A percentile compares a stretch with the other conserved stretches of the same genome.
Evolutionary conservation across 2,113 vertebrate species (phyloP).

Genomic region (Epinephelus cyanopodus): DNA sequence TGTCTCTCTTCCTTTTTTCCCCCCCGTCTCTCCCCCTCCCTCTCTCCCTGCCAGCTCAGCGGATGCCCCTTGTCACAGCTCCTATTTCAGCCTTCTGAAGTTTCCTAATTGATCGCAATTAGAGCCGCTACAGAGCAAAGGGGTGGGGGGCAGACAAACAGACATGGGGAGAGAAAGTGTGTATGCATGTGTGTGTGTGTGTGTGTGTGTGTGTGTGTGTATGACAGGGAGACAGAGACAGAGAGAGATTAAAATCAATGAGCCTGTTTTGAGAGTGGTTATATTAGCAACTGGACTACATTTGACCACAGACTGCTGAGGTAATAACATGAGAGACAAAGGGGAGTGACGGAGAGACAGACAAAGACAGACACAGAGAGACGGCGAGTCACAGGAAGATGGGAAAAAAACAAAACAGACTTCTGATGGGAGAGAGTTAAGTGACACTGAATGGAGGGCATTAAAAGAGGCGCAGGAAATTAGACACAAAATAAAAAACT

Average conservation of each 20-base stretch:
- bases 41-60: slow-evolving; percentile 73
- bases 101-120: slow-evolving; percentile 85
- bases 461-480: background rate
- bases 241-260: slow-evolving; percentile 63
- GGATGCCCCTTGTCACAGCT: slow-evolving; percentile 82
- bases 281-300: slow-evolving; percentile 58
- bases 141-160: slow-evolving; percentile 24
- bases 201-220: slow-evolving; percentile 33
- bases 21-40: background rate
- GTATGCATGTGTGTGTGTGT: slow-evolving; percentile 23
- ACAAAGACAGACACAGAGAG: slow-evolving; percentile 27
- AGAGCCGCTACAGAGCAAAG: slow-evolving; percentile 72
- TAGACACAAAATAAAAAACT: background rate
- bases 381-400: slow-evolving; percentile 8
- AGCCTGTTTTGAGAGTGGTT: slow-evolving; percentile 60
- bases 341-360: slow-evolving; percentile 8
- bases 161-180: slow-evolving; percentile 56
- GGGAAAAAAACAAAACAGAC: slow-evolving; percentile 7
- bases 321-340: slow-evolving; percentile 43
- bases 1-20: slow-evolving; percentile 6
- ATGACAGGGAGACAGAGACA: background rate
- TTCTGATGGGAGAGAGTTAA: background rate
- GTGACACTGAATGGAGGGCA: background rate
- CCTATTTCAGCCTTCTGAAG: slow-evolving; percentile 84
- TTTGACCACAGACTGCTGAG: slow-evolving; percentile 56